These are phyloP conservation scores for Tipula confusa DNA, from an alignment of 2,888 invertebrate species.

Conservation along the genomic window DNA sequence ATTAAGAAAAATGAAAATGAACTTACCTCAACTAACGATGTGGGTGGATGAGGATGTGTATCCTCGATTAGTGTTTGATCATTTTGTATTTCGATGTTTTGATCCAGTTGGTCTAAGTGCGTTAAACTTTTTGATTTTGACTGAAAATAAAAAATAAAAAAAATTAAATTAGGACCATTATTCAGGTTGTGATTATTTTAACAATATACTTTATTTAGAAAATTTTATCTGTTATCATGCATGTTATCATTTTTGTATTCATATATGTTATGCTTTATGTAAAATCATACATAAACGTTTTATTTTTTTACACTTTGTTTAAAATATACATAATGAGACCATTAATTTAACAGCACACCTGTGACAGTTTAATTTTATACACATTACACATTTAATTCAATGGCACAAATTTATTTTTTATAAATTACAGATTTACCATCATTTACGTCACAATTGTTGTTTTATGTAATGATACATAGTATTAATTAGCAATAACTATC, in stretches of 20 bases:
- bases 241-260: too few relatives aligned
- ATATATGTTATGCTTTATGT: too few relatives aligned
- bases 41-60: neutral
- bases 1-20: neutral
- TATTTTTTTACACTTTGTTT: neutral
- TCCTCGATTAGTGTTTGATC: conserved; percentile 26
- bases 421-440: neutral
- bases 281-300: too few relatives aligned
- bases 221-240: too few relatives aligned
- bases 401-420: neutral
- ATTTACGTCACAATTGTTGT: neutral
- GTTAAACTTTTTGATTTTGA: conserved; percentile 69
- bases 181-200: too few relatives aligned
- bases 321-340: neutral
- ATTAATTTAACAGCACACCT: neutral
- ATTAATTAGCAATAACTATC: neutral
- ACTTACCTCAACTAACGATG: conserved; percentile 30
- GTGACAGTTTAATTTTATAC: neutral
- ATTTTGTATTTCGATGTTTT: conserved; percentile 43
- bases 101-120: conserved; percentile 64
- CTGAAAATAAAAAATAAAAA: conserved; percentile 45
- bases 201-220: too few relatives aligned
- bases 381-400: neutral
- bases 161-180: too few relatives aligned
- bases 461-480: neutral